A percentile compares a stretch with the other conserved stretches of the same genome.
phyloP scores from a whole-genome alignment of 2,888 invertebrate species.

The Sarcophaga carnaria region DNA sequence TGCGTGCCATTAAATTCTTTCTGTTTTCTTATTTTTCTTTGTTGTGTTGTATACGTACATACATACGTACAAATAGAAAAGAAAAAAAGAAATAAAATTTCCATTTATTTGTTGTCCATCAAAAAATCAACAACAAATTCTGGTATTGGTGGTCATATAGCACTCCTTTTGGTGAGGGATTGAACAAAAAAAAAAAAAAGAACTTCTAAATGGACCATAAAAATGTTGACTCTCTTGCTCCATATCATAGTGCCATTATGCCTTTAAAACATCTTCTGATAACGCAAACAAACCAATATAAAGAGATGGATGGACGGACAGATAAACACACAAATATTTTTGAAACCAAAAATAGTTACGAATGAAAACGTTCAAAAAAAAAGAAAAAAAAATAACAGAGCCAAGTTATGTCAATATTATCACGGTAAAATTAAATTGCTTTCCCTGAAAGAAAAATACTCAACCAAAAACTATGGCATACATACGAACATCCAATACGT shows the following conservation, averaged over 20 bases:
- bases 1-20: not conserved
- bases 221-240: not conserved
- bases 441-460: not conserved
- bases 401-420: constrained; percentile 38
- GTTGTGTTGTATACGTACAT: too few species aligned
- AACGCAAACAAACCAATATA: too few species aligned
- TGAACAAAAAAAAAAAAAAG: too few species aligned
- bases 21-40: not conserved
- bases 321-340: too few species aligned
- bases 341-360: too few species aligned
- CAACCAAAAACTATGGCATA: too few species aligned
- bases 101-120: constrained; percentile 13
- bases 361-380: too few species aligned
- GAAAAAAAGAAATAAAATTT: not conserved
- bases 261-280: not conserved
- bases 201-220: constrained; percentile 8
- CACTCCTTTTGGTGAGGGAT: too few species aligned
- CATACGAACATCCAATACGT: not conserved
- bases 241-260: not conserved
- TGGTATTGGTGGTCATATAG: too few species aligned
- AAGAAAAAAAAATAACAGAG: too few species aligned
- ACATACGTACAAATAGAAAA: too few species aligned
- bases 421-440: constrained; percentile 17
- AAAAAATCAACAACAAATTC: not conserved
- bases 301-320: too few species aligned